These are phyloP conservation scores for Callinectes sapidus DNA, from an alignment of 2,888 invertebrate genomes.

Conservation along the genomic window DNA sequence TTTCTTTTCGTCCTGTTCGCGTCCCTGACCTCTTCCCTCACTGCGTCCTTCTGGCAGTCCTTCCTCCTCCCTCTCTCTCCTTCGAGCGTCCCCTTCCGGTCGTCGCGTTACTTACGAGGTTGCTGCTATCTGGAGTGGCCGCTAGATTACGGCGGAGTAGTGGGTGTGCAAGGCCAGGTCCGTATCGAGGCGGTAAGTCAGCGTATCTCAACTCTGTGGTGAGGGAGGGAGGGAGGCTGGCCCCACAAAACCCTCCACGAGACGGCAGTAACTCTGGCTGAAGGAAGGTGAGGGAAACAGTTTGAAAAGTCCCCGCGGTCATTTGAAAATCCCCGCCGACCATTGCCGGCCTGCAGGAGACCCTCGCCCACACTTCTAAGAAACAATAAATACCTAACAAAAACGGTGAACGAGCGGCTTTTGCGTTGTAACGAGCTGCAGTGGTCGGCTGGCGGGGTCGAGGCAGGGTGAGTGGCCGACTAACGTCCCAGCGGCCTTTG, in stretches of 20 bases:
- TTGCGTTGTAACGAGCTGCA: slow-evolving; percentile 39
- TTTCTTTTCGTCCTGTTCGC: background rate
- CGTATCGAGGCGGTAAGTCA: slow-evolving; percentile 39
- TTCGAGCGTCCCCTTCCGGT: background rate
- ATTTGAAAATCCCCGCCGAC: slow-evolving; percentile 10
- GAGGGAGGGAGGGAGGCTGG: slow-evolving; percentile 38
- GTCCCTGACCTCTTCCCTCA: background rate
- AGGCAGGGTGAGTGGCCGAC: slow-evolving; percentile 30
- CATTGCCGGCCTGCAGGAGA: slow-evolving; percentile 7
- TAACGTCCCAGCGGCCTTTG: slow-evolving; percentile 26
- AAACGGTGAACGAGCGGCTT: slow-evolving; percentile 36
- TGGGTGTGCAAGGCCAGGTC: slow-evolving; percentile 15
- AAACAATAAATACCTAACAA: slow-evolving; percentile 40
- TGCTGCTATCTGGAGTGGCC: background rate
- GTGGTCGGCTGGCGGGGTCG: slow-evolving; percentile 47
- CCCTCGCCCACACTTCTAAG: slow-evolving; percentile 21
- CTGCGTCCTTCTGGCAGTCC: background rate
- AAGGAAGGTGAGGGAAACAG: slow-evolving; percentile 24
- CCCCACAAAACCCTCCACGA: background rate
- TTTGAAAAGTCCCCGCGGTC: slow-evolving; percentile 21
- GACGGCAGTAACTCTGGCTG: slow-evolving; percentile 25
- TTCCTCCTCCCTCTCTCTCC: background rate
- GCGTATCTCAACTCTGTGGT: slow-evolving; percentile 43
- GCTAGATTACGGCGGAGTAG: background rate
- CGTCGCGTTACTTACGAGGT: slow-evolving; percentile 4